Conservation (phyloP, 2,113 vertebrate genomes). For the Hydropotes inermis region DNA sequence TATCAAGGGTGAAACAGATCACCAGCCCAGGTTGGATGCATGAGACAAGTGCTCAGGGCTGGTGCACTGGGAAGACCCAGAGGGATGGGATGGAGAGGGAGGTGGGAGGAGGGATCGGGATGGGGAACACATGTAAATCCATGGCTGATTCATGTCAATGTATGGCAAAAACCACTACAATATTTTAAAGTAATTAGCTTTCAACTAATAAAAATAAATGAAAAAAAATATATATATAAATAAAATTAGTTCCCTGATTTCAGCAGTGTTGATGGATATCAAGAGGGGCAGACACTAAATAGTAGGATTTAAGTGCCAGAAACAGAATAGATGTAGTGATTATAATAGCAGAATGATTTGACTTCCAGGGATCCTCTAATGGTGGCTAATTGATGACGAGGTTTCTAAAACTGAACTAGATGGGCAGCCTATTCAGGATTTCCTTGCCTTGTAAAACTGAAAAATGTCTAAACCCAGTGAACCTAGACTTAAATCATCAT, state of each 20-base stretch:
- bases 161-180: too few relatives aligned
- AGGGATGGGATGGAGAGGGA: too few relatives aligned
- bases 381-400: not conserved
- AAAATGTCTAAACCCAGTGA: not conserved
- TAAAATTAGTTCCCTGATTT: conserved; percentile 9
- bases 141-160: too few relatives aligned
- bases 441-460: not conserved
- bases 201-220: too few relatives aligned
- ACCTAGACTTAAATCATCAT: not conserved
- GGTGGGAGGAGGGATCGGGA: too few relatives aligned
- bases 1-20: too few relatives aligned
- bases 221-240: too few relatives aligned
- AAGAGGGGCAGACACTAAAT: not conserved
- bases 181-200: too few relatives aligned
- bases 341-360: not conserved
- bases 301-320: not conserved
- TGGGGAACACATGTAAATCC: too few relatives aligned
- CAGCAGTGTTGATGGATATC: not conserved
- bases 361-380: not conserved
- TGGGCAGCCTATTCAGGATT: not conserved
- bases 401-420: conserved; percentile 14
- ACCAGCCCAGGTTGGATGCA: too few relatives aligned
- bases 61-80: too few relatives aligned
- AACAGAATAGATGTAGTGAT: not conserved
- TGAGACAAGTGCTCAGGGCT: too few relatives aligned